A percentile compares a stretch with the other conserved stretches of the same genome.
phyloP scores from a whole-genome alignment of 2,888 invertebrate species.

The Drosophila kokeensis region DNA sequence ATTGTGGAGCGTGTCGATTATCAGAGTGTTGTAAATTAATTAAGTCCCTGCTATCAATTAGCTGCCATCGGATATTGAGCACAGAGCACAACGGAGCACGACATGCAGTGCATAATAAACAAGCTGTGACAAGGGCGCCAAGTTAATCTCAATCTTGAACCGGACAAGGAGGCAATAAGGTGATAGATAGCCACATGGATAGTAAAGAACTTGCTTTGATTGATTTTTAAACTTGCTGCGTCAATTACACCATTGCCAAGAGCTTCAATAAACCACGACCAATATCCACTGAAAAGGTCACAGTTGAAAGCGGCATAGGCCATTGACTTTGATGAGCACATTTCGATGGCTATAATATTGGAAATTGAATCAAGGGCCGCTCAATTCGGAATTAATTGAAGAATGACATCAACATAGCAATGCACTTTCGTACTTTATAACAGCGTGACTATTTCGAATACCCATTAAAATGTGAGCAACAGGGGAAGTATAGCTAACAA shows the following conservation, averaged over 20 bases:
- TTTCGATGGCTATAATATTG: slow-evolving; percentile 9
- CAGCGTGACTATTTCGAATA: neutral
- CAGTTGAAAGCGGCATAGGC: slow-evolving; percentile 12
- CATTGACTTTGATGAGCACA: neutral
- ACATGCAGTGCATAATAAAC: slow-evolving; percentile 35
- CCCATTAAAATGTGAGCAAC: neutral
- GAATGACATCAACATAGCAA: slow-evolving; percentile 47
- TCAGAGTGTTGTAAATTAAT: slow-evolving; percentile 50
- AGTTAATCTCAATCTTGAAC: slow-evolving; percentile 24
- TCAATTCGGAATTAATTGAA: slow-evolving; percentile 17
- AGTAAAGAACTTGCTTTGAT: slow-evolving; percentile 52
- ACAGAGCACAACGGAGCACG: slow-evolving; percentile 37
- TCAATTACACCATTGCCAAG: slow-evolving; percentile 59
- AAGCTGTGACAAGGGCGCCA: slow-evolving; percentile 8
- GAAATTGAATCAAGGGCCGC: neutral
- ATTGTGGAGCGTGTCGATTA: slow-evolving; percentile 27
- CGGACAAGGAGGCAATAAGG: slow-evolving; percentile 22
- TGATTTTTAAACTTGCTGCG: slow-evolving; percentile 47
- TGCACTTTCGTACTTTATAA: slow-evolving; percentile 34
- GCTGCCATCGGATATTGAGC: slow-evolving; percentile 55
- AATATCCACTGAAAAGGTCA: slow-evolving; percentile 19
- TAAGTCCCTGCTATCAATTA: slow-evolving; percentile 68
- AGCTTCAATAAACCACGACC: neutral
- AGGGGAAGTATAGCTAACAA: neutral
- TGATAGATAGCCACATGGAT: slow-evolving; percentile 5